Evolutionary conservation across 2,888 invertebrate species (phyloP), one percentile per base, ranked within the genome.

Genomic region (Marasmarcha lunaedactyla): DNA sequence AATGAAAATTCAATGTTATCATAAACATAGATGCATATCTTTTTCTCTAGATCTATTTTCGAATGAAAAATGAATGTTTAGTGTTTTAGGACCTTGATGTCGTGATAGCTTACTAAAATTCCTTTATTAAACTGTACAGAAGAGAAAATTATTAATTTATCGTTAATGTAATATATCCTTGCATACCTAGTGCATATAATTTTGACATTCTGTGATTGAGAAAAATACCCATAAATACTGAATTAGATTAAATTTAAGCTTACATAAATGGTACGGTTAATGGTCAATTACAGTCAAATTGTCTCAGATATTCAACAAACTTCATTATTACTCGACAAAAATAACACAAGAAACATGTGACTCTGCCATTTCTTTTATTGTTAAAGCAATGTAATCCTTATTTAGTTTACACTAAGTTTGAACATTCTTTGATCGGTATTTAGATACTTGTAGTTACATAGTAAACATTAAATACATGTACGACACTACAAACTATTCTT

Each of bases 381-480:
- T 47, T 59, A 62, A 59, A 57, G 53, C 62, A 55, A 52, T 70
- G 63, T 69, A 66, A 62, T 53, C 50, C 46, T 57, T 57, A 59
- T 61, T 53, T 48, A 45, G 53, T 49, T 59, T 58, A 59, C 58
- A 51, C 60, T 63, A 62, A 60, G 20, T 34, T 34, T 34, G 2
- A 34, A 13, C 12, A 34, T 34, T 13, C 59, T 68, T 69, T 67
- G 61, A 69, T 71, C 72, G 68, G 59, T 64, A 65, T 61, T 49
- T 78, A 77, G 72, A 71, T 70, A 59, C 52, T 66, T 72, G 77
- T 79, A 79, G 78, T 69, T 71, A 76, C 79, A 77, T 72, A 60
- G 61, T 74, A 59, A 73, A 81, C 78, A 78, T 79, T 81, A 81
- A 81, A 78, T 78, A 79, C 81, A 79, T 81, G 79, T 76, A 30